A percentile compares a stretch with the other conserved stretches of the same genome.
These are phyloP conservation scores for Eugnorisma glareosa DNA, from an alignment of 2,888 invertebrate genomes.

Conservation along the genomic window DNA sequence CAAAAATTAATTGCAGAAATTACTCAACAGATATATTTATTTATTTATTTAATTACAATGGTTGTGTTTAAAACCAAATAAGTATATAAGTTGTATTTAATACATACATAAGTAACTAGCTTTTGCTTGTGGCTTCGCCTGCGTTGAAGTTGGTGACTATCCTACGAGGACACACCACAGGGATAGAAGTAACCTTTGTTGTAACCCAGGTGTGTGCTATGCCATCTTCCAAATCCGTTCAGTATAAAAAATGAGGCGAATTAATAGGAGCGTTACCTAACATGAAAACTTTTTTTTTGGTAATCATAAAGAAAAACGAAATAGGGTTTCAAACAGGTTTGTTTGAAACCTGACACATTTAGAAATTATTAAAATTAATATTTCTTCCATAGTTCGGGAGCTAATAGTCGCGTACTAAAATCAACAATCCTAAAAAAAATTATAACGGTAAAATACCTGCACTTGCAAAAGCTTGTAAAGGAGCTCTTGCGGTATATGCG, in stretches of 20 bases:
- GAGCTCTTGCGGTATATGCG: constrained; percentile 92
- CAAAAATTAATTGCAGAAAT: not conserved
- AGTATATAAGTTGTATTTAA: no score
- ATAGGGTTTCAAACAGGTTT: not conserved
- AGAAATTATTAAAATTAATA: no score
- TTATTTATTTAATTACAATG: no score
- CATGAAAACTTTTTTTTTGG: not conserved
- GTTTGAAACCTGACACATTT: not conserved
- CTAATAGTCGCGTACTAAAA: not conserved
- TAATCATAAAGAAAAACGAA: not conserved
- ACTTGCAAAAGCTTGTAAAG: constrained; percentile 91
- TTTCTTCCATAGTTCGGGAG: not conserved
- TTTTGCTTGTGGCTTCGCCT: not conserved
- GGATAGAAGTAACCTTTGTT: not conserved
- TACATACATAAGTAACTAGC: not conserved
- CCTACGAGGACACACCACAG: not conserved
- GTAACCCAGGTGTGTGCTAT: not conserved
- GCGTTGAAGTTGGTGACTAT: not conserved
- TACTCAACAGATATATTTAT: not conserved
- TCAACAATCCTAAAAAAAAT: not conserved
- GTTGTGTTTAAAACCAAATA: no score
- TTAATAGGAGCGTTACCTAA: no score
- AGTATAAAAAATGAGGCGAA: no score
- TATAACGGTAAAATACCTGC: constrained; percentile 77
- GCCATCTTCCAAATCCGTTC: no score